Base-by-base conservation (phyloP, 2,113 vertebrate species). In the Haemorhous mexicanus region DNA sequence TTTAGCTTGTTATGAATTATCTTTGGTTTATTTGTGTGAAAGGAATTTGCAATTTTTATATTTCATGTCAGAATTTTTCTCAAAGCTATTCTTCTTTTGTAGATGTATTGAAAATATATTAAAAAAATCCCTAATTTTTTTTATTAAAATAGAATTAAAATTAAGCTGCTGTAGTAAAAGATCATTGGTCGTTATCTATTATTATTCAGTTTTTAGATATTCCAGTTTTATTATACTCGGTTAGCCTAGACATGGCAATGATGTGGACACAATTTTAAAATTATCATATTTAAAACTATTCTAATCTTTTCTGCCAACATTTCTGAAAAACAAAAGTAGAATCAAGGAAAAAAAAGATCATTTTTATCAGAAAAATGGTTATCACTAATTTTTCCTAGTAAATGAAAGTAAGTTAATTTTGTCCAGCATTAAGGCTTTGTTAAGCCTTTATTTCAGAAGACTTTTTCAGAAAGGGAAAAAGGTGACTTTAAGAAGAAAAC, bases 21-120 rank as follows among this genome's bases (percentile, higher is more conserved):
- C 33, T 94, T 93, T 62, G 28, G 89, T 49, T 55, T 89, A 61
- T 78, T 88, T 50, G 4, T 64, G 28, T 78, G 81, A 90, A 89
- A 47, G 63, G 4, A 44, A 39, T 28, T 74, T 55, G 3, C 27
- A 79, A 2, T 46, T 92, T 77, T 63, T 20, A 13, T 80, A 10
- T 79, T 84, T 53, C 26, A 22, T 30, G 47, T 33, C 8, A 67
- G 33, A 32, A 6, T 55, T 85, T 55, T 81, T 64, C 41, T 67
- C 82, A 68, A 80, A 37, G 16, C 11, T 55, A 8, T 49, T 22
- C 18, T 37, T 32, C 4, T 46, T 90, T 75, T 82, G 30, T 52
- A 30, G 18, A 39, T 74, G 2, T 41, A 30, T 23, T 26, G 11
- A 61, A 84, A 85, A 30, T 18, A 35, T 1, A 27, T 26, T n/a